Percentiles rank a stretch among this genome's conserved stretches.
Conservation (phyloP, 2,113 vertebrate species). For the Pristiophorus japonicus region DNA sequence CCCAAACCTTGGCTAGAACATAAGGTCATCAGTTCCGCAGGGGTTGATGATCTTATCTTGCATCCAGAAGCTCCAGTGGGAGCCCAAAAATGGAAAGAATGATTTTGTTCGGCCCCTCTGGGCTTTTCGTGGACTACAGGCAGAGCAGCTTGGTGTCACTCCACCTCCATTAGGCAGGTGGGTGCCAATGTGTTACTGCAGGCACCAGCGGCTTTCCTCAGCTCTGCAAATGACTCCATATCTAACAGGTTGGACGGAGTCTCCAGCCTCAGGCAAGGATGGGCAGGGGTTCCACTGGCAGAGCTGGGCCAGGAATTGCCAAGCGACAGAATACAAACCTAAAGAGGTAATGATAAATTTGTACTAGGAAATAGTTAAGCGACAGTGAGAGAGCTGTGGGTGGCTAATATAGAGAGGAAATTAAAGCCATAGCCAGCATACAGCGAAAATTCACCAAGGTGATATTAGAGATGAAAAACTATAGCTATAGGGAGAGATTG, state of each 20-base stretch:
- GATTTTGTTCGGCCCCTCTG: background rate
- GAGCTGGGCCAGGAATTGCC: background rate
- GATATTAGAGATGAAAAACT: background rate
- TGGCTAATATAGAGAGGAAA: background rate
- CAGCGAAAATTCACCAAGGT: background rate
- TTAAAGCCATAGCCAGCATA: background rate
- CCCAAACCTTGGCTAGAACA: background rate
- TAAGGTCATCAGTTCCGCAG: background rate
- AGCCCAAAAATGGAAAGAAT: no score
- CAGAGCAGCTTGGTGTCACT: background rate
- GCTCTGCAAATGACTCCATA: background rate
- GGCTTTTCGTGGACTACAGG: background rate
- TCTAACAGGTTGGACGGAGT: no score
- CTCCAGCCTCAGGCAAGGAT: background rate
- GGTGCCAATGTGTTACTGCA: background rate
- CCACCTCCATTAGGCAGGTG: background rate
- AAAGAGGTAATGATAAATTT: background rate
- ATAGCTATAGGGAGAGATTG: background rate
- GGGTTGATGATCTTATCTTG: background rate
- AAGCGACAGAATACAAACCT: background rate
- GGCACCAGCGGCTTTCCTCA: background rate
- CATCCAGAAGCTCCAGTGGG: background rate
- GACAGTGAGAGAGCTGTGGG: background rate
- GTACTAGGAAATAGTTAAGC: background rate
- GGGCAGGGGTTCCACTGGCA: background rate